These are phyloP conservation scores for Andrena trimmerana DNA, from an alignment of 2,888 invertebrate species.

Conservation along the genomic window DNA sequence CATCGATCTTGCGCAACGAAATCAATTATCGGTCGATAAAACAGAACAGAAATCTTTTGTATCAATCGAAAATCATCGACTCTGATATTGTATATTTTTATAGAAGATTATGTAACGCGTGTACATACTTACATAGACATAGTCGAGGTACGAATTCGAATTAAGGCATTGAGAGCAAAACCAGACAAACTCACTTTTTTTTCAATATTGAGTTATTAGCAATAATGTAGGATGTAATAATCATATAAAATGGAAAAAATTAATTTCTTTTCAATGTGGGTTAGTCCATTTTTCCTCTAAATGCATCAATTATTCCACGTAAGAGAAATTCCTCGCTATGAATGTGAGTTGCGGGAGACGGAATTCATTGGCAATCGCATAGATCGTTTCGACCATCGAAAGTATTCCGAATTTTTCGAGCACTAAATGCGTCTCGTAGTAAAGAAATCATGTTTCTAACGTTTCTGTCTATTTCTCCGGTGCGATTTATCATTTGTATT, in stretches of 20 bases:
- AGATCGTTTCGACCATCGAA: background rate
- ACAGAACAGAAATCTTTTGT: background rate
- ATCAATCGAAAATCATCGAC: background rate
- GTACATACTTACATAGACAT: background rate
- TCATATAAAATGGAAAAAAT: no score
- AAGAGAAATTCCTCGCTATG: background rate
- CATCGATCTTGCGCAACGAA: background rate
- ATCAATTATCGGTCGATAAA: conserved; percentile 1
- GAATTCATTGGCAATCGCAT: background rate
- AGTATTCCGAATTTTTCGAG: conserved; percentile 1
- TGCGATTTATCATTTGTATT: background rate
- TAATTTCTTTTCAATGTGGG: no score
- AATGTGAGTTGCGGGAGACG: background rate
- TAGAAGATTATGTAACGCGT: background rate
- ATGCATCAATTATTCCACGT: background rate
- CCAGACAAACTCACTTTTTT: no score
- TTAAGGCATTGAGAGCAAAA: no score
- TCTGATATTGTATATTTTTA: background rate
- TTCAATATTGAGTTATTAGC: no score
- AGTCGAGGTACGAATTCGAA: background rate
- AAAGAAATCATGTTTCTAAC: background rate
- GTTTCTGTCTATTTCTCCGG: background rate
- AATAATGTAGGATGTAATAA: no score
- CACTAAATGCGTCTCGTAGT: background rate
- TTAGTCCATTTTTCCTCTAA: no score